Evolutionary conservation across 2,797 vertebrate species (phyloP), one percentile per base, ranked within the genome.

Genomic region (Nasua narica): DNA sequence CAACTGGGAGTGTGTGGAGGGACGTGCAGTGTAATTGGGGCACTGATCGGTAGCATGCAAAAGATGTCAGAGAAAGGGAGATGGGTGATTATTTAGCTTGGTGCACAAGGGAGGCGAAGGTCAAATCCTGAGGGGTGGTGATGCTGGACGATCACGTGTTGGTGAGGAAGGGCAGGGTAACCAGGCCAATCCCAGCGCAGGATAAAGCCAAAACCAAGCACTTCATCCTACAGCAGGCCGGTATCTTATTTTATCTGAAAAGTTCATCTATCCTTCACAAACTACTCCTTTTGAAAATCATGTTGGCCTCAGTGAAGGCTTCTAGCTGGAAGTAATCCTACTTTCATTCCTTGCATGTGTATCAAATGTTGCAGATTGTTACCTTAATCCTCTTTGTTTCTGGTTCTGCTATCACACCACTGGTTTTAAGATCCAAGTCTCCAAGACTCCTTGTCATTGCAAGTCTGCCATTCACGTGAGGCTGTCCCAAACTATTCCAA

Each of bases 361-460:
- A 29, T 10, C 74, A 76, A 48, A 35, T 18, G 8, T 43, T 27
- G 1, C 40, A 69, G 21, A 27, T 48, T 46, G 98, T 97, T 97
- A 99, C 99, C 95, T 98, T 97, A 95, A 99, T 81, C 96, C 99
- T 99, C 97, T 99, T 99, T 69, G 99, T 99, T 98, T 99, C 99
- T 0, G 99, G 99, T 95, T 99, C 99, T 82, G 99, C 99, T 67
- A 99, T 99, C 96, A 99, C 99, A n/a, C 99, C 99, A 18, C 98
- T 99, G 83, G 97, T 98, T 98, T 99, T 99, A 87, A 99, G 99
- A 98, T 99, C 99, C 98, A 99, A 98, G 98, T 99, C 99, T 96
- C 99, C 99, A 76, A 99, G 99, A 98, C 99, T 99, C 91, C 99
- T 99, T 0, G 99, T 99, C 99, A 99, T 99, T 43, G 99, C 99